Evolutionary conservation across 2,113 vertebrate species (phyloP), one percentile per base, ranked within the genome.

Genomic region (Nansenia antarctica): DNA sequence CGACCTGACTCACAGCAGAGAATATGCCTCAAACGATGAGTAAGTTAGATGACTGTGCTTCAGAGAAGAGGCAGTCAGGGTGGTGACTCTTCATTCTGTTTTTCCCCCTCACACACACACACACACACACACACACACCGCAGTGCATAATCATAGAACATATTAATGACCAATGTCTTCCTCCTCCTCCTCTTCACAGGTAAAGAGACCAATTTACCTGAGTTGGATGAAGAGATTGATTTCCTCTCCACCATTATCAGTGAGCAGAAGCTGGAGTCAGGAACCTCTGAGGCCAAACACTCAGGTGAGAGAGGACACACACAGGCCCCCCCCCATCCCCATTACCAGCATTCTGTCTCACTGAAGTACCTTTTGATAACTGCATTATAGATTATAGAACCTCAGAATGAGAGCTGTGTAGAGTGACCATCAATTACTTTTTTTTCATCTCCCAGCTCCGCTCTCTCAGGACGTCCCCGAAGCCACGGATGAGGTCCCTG

Each of bases 211-310:
- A 26, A 66, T 0, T 72, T 77, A 62, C 90, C 93, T 29, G 89
- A 91, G 58, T 72, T 95, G 62, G 95, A 97, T 53, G 87, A 93
- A 55, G 93, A 96, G 72, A 98, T 98, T 0, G 94, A 98, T 86
- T 79, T 93, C 35, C 85, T 98, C 3, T 95, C 94, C 0, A 91
- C 93, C 1, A 78, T 93, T 72, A 87, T 97, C 37, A 90, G 90
- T 32, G 88, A 90, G 52, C 93, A 95, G 55, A 15, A 58, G 62
- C 72, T 89, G 66, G 77, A 0, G 18, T 79, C 85, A 2, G 78
- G 81, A n/a, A n/a, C n/a, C n/a, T n/a, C n/a, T n/a, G n/a, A n/a
- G 18, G 55, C 39, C 0, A 74, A 64, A 9, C 75, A 77, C 37
- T 65, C 90, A 77, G 92, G 93, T n/a, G 15, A 54, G 32, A 54